These are phyloP conservation scores for Datnioides undecimradiatus DNA, from an alignment of 2,113 vertebrate genomes.

Conservation along the genomic window DNA sequence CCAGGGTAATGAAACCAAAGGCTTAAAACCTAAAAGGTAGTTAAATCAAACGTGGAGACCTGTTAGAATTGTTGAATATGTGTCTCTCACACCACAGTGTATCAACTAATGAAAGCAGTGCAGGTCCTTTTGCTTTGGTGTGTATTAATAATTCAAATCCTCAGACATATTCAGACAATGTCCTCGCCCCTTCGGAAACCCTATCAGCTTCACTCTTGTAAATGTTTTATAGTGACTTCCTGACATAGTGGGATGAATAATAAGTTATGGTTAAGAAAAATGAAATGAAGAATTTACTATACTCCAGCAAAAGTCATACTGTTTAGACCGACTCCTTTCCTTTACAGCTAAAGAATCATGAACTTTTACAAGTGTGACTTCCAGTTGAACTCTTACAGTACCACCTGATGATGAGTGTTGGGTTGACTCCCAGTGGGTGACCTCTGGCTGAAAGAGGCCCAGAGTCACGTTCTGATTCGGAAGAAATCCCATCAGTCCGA, in stretches of 20 bases:
- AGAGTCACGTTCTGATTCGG: constrained; percentile 63
- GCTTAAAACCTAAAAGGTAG: neutral
- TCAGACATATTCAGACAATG: constrained; percentile 34
- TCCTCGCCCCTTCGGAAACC: constrained; percentile 10
- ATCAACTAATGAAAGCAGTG: neutral
- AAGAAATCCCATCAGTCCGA: constrained; percentile 54
- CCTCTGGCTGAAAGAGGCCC: constrained; percentile 36
- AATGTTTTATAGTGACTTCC: constrained; percentile 36
- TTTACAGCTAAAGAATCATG: neutral
- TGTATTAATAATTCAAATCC: constrained; percentile 43
- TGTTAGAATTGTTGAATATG: neutral
- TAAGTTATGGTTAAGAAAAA: neutral
- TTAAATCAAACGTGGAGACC: neutral
- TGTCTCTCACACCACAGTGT: neutral
- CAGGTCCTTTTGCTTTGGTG: constrained; percentile 10
- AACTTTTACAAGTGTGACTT: neutral
- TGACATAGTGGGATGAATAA: neutral
- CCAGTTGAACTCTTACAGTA: constrained; percentile 24
- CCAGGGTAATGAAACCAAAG: neutral
- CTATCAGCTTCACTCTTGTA: constrained; percentile 11
- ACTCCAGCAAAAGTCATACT: neutral
- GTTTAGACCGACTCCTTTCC: neutral
- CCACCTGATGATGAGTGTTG: constrained; percentile 36
- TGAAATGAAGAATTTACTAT: too few species aligned
- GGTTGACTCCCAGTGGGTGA: constrained; percentile 51